A percentile compares a stretch with the other conserved stretches of the same genome.
phyloP scores from a whole-genome alignment of 2,888 invertebrate species.

The Subacronicta megacephala region DNA sequence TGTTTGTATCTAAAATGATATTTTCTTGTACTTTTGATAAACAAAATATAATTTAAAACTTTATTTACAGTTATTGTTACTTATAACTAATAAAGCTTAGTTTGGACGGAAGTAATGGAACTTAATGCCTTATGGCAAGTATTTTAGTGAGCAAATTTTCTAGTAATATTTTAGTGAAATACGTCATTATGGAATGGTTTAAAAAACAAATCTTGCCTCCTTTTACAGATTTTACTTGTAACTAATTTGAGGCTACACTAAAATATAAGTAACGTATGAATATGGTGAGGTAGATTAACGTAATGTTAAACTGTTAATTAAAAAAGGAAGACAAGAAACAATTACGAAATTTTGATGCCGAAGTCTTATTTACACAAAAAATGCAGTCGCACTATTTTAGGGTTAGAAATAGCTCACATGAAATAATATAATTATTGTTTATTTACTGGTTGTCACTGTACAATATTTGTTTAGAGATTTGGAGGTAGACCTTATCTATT shows the following conservation, averaged over 20 bases:
- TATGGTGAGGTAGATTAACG: slow-evolving; percentile 77
- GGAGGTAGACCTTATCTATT: slow-evolving; percentile 17
- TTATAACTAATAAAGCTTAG: slow-evolving; percentile 79
- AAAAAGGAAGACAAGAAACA: slow-evolving; percentile 6
- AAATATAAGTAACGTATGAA: slow-evolving; percentile 51
- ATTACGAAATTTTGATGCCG: background rate
- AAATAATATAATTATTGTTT: slow-evolving; percentile 58
- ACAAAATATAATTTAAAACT: slow-evolving; percentile 58
- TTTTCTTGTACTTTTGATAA: slow-evolving; percentile 52
- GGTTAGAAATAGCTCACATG: slow-evolving; percentile 63
- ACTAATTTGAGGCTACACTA: slow-evolving; percentile 23
- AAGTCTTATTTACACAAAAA: slow-evolving; percentile 25
- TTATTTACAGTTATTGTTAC: slow-evolving; percentile 67
- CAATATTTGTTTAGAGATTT: slow-evolving; percentile 36
- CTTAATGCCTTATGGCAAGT: slow-evolving; percentile 43
- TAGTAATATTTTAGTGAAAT: slow-evolving; percentile 10
- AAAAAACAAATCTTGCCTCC: slow-evolving; percentile 26
- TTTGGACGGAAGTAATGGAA: slow-evolving; percentile 71
- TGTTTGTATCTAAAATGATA: slow-evolving; percentile 26
- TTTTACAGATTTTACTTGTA: slow-evolving; percentile 29
- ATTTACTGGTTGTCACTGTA: slow-evolving; percentile 50
- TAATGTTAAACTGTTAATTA: slow-evolving; percentile 49
- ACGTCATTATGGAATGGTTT: slow-evolving; percentile 2
- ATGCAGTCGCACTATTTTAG: slow-evolving; percentile 19
- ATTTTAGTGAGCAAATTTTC: slow-evolving; percentile 39